These are phyloP conservation scores for Pachymerium ferrugineum DNA, from an alignment of 2,888 invertebrate genomes.

Conservation along the genomic window DNA sequence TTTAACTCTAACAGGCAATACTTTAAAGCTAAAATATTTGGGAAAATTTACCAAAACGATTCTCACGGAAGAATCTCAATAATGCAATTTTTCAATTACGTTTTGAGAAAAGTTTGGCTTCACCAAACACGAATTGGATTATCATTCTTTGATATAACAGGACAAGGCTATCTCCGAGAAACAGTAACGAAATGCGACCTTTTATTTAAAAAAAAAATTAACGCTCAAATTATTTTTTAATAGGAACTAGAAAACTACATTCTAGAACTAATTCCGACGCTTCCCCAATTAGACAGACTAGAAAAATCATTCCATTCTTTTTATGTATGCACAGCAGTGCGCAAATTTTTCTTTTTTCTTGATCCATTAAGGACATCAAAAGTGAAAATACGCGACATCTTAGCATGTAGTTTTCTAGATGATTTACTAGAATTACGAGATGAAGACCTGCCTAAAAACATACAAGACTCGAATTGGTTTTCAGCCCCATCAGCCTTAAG, in stretches of 20 bases:
- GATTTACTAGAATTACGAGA: conserved; percentile 84
- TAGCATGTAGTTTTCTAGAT: conserved; percentile 85
- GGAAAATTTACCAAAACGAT: conserved; percentile 78
- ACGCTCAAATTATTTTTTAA: not conserved
- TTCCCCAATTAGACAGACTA: conserved; percentile 81
- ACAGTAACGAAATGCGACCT: conserved; percentile 54
- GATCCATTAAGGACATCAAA: conserved; percentile 82
- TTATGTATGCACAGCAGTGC: conserved; percentile 91
- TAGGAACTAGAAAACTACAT: conserved; percentile 94
- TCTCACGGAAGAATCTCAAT: conserved; percentile 80
- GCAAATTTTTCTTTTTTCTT: conserved; percentile 93
- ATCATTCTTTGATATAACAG: conserved; percentile 85
- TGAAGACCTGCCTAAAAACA: conserved; percentile 73
- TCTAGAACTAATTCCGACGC: conserved; percentile 82
- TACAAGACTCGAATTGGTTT: conserved; percentile 86
- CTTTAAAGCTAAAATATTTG: conserved; percentile 79
- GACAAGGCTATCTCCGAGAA: conserved; percentile 82
- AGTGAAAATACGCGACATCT: conserved; percentile 82
- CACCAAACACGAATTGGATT: conserved; percentile 90
- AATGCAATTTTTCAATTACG: conserved; percentile 86
- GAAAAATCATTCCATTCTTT: conserved; percentile 92
- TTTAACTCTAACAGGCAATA: conserved; percentile 59
- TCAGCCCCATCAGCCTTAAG: conserved; percentile 79
- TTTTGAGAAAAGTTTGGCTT: conserved; percentile 91
- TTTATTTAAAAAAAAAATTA: not conserved